A percentile compares a stretch with the other conserved stretches of the same genome.
These are phyloP conservation scores for Geotrypetes seraphini DNA, from an alignment of 2,797 vertebrate genomes.

Conservation along the genomic window DNA sequence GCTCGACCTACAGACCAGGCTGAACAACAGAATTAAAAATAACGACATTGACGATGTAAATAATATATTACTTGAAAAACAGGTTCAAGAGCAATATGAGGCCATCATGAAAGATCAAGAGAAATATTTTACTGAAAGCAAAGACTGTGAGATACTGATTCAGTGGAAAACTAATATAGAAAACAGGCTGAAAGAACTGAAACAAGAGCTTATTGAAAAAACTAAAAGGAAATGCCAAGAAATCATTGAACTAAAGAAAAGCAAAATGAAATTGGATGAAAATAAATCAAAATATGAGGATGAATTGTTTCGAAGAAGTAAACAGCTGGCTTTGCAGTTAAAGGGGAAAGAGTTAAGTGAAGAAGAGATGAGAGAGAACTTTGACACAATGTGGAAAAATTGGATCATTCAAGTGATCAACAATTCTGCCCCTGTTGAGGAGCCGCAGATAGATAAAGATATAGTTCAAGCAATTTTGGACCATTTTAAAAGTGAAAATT, in stretches of 20 bases:
- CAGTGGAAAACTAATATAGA: slow-evolving; percentile 38
- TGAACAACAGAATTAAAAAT: slow-evolving; percentile 34
- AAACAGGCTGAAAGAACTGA: slow-evolving; percentile 16
- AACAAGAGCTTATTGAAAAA: slow-evolving; percentile 22
- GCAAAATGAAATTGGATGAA: slow-evolving; percentile 7
- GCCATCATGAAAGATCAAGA: slow-evolving; percentile 13
- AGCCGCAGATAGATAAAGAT: neutral
- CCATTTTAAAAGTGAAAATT: neutral
- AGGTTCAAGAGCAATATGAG: slow-evolving; percentile 12
- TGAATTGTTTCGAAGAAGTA: slow-evolving; percentile 13
- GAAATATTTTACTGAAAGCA: slow-evolving; percentile 36
- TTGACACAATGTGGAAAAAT: rapidly evolving
- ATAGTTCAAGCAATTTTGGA: neutral
- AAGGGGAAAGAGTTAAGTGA: neutral
- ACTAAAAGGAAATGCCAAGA: slow-evolving; percentile 9
- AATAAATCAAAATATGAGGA: slow-evolving; percentile 15
- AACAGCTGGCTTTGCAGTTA: slow-evolving; percentile 18
- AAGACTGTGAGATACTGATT: slow-evolving; percentile 30
- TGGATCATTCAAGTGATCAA: neutral
- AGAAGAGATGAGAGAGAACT: neutral
- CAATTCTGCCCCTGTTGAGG: rapidly evolving
- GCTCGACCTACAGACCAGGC: slow-evolving; percentile 26
- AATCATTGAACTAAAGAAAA: slow-evolving; percentile 10
- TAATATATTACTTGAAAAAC: neutral
- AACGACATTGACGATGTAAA: neutral